These are phyloP conservation scores for Microtus ochrogaster DNA, from an alignment of 2,113 vertebrate species.

Conservation along the genomic window DNA sequence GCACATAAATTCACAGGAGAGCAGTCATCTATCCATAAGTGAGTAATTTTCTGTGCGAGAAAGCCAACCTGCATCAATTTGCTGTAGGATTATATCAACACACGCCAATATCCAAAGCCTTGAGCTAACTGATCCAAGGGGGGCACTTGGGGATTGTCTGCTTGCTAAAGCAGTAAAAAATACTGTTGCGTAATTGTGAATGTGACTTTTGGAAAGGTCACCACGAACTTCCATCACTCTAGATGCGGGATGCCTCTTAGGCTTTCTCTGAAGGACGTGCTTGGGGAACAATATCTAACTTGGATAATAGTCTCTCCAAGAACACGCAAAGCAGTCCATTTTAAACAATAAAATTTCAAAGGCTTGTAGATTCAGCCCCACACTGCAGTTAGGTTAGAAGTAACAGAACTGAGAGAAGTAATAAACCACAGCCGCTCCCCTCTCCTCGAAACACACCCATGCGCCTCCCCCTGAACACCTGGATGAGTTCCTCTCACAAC, in stretches of 20 bases:
- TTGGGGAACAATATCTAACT: not conserved
- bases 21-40: not conserved
- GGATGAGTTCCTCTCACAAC: not conserved
- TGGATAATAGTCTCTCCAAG: not conserved
- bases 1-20: not conserved
- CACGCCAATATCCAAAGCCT: not conserved
- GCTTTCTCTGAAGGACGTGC: not conserved
- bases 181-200: not conserved
- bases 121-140: not conserved
- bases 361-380: not conserved
- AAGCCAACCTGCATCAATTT: not conserved
- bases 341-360: not conserved
- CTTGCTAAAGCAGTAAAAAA: not conserved
- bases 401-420: not conserved
- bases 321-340: not conserved
- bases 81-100: not conserved
- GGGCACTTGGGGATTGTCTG: conserved; percentile 6
- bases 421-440: accelerated
- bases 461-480: not conserved
- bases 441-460: not conserved
- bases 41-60: not conserved
- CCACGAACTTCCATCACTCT: not conserved
- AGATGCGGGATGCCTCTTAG: not conserved
- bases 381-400: not conserved
- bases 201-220: conserved; percentile 40